These are phyloP conservation scores for Deilephila porcellus DNA, from an alignment of 2,888 invertebrate genomes.

Conservation along the genomic window DNA sequence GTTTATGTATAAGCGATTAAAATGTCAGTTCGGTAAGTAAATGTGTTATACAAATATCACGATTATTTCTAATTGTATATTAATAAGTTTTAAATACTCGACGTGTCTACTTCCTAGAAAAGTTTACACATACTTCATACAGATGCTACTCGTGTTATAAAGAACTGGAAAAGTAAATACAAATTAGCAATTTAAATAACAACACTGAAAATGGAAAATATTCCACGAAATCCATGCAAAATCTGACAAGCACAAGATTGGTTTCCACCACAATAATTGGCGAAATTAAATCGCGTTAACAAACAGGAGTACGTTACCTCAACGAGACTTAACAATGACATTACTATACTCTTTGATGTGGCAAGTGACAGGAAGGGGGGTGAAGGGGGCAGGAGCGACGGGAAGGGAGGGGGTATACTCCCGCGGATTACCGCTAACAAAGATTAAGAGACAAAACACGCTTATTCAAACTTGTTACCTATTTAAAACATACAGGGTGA, in stretches of 20 bases:
- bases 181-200: too few relatives aligned
- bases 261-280: background rate
- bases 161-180: too few relatives aligned
- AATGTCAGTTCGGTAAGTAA: too few relatives aligned
- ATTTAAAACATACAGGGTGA: conserved; percentile 57
- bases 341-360: conserved; percentile 68
- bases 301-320: conserved; percentile 11
- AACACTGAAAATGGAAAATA: too few relatives aligned
- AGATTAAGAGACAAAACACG: conserved; percentile 78
- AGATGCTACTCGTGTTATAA: too few relatives aligned
- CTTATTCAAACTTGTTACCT: conserved; percentile 73
- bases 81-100: too few relatives aligned
- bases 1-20: background rate
- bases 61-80: too few relatives aligned
- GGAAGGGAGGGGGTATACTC: conserved; percentile 42
- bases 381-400: conserved; percentile 33
- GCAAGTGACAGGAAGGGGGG: conserved; percentile 58
- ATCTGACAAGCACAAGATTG: background rate
- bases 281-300: conserved; percentile 11
- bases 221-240: background rate
- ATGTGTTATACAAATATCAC: too few relatives aligned
- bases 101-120: too few relatives aligned
- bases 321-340: conserved; percentile 52
- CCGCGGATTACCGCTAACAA: conserved; percentile 67
- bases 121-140: too few relatives aligned